These are phyloP conservation scores for Eristalinus sepulchralis DNA, from an alignment of 2,888 invertebrate species.

Conservation along the genomic window DNA sequence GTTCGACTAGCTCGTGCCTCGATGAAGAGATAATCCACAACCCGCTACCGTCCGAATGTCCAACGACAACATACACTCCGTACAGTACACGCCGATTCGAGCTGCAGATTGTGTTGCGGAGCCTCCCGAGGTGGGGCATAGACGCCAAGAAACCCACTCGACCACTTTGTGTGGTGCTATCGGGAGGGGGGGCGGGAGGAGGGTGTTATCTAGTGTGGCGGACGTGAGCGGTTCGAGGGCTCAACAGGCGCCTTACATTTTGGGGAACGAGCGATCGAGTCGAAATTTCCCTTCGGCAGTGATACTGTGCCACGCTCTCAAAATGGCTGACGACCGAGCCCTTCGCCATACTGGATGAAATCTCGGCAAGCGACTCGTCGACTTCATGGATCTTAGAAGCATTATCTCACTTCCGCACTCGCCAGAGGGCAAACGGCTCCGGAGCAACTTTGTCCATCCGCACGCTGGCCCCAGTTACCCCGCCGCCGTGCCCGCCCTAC, in stretches of 20 bases:
- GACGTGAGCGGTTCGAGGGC: constrained; percentile 35
- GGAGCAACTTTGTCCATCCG: not conserved
- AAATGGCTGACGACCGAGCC: no score
- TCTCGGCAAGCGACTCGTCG: not conserved
- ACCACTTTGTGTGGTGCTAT: constrained; percentile 21
- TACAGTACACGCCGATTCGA: not conserved
- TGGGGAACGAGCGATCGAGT: not conserved
- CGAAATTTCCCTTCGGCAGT: no score
- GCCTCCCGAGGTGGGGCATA: not conserved
- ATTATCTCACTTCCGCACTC: constrained; percentile 55
- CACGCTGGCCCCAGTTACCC: constrained; percentile 15
- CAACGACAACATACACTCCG: constrained; percentile 4
- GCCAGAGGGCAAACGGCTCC: constrained; percentile 18
- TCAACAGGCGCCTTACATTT: constrained; percentile 12
- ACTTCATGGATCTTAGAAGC: constrained; percentile 22
- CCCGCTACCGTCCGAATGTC: constrained; percentile 60
- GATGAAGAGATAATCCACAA: constrained; percentile 59
- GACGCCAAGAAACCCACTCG: constrained; percentile 31
- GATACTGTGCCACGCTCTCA: no score
- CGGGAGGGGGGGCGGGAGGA: no score
- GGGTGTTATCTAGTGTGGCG: not conserved
- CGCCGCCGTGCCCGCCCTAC: not conserved
- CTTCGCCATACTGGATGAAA: not conserved
- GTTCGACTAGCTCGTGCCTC: constrained; percentile 56
- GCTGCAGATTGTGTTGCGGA: not conserved